phyloP scores from a whole-genome alignment of 2,888 invertebrate genomes.

The Drosophila barbarae region DNA sequence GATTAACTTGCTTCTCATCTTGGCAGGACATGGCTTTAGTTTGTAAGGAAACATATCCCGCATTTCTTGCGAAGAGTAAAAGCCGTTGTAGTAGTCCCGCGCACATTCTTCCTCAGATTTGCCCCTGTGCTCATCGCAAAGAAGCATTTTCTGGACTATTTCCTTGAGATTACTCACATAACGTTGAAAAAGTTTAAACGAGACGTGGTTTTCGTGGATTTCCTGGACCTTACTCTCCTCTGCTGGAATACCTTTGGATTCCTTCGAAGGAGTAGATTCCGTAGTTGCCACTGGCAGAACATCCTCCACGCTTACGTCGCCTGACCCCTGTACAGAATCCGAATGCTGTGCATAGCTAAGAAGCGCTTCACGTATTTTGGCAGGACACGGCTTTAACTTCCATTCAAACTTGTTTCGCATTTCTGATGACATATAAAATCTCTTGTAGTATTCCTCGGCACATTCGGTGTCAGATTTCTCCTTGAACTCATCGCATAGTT shows the following conservation, averaged over 20 bases:
- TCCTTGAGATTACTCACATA: constrained; percentile 12
- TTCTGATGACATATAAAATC: constrained; percentile 36
- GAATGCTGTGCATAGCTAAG: not conserved
- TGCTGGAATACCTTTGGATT: not conserved
- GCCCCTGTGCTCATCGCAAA: not conserved
- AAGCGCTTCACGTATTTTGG: constrained; percentile 11
- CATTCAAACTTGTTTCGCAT: constrained; percentile 41
- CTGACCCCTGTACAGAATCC: not conserved
- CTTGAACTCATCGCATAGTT: constrained; percentile 18
- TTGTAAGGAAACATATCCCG: not conserved
- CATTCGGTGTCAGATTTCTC: constrained; percentile 28
- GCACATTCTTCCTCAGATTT: constrained; percentile 8
- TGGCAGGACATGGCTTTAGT: constrained; percentile 13
- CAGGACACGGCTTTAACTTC: constrained; percentile 47
- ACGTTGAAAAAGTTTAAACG: constrained; percentile 8
- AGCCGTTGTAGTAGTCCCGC: constrained; percentile 2
- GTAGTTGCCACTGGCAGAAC: no score
- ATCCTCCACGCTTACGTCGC: not conserved
- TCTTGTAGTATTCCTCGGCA: constrained; percentile 36
- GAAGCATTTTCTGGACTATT: constrained; percentile 13
- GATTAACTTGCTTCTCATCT: not conserved
- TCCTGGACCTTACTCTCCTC: not conserved
- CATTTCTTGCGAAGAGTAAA: constrained; percentile 3
- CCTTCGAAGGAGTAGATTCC: not conserved
- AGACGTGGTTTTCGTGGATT: not conserved